Percentiles rank a stretch among this genome's conserved stretches.
Conservation (phyloP, 2,113 vertebrate species). For the Panthera uncia region DNA sequence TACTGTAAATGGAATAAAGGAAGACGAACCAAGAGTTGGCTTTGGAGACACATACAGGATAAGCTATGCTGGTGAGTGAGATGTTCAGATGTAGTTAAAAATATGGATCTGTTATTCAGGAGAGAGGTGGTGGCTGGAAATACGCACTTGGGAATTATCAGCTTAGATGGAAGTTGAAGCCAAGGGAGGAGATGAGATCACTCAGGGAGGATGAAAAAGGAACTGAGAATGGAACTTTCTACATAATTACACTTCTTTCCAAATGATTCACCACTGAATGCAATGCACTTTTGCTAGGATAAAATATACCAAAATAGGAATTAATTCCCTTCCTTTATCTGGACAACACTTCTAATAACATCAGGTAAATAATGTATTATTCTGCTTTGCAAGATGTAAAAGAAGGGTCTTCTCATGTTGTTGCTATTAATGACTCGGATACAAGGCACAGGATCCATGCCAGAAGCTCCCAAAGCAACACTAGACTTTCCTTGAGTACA, state of each 20-base stretch:
- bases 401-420: neutral
- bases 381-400: constrained; percentile 5
- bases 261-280: constrained; percentile 58
- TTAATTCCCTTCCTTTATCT: constrained; percentile 28
- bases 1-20: neutral
- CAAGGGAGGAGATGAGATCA: constrained; percentile 20
- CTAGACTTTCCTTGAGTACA: neutral
- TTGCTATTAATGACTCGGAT: neutral
- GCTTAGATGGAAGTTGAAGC: neutral
- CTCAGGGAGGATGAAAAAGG: constrained; percentile 18
- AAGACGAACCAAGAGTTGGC: neutral
- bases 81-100: neutral
- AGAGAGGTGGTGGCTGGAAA: neutral
- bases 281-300: constrained; percentile 31
- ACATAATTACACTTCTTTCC: constrained; percentile 49
- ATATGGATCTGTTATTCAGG: neutral
- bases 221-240: constrained; percentile 50
- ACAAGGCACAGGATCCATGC: neutral
- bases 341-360: neutral
- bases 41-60: neutral
- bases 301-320: constrained; percentile 45
- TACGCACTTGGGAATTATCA: neutral
- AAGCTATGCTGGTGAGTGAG: neutral
- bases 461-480: neutral
- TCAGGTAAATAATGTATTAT: neutral